Evolutionary conservation across 2,888 invertebrate species (phyloP).

Genomic region (Mesochorus sp.): DNA sequence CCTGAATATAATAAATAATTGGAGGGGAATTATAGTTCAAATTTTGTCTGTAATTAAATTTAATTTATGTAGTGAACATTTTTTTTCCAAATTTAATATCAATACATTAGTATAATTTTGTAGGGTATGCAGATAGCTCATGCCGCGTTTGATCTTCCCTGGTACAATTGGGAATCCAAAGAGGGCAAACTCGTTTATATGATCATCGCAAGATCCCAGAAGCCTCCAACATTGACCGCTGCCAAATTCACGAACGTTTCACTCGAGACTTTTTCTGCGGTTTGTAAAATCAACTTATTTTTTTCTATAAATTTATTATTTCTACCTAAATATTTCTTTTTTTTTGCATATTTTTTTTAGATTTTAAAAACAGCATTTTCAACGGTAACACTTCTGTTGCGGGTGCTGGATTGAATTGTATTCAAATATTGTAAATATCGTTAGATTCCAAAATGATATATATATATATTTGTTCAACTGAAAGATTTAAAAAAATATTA

Average conservation of each 20-base stretch:
- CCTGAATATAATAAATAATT: too few relatives aligned
- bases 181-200: slow-evolving; percentile 33
- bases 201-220: slow-evolving; percentile 36
- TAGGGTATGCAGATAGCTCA: slow-evolving; percentile 43
- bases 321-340: neutral
- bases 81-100: too few relatives aligned
- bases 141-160: slow-evolving; percentile 49
- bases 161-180: slow-evolving; percentile 43
- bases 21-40: too few relatives aligned
- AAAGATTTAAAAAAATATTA: too few relatives aligned
- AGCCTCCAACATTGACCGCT: slow-evolving; percentile 36
- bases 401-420: neutral
- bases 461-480: too few relatives aligned
- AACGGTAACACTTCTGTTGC: slow-evolving; percentile 1
- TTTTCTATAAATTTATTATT: neutral
- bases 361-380: neutral
- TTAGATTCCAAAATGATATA: too few relatives aligned
- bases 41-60: too few relatives aligned
- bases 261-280: slow-evolving; percentile 51
- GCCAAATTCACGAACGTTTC: slow-evolving; percentile 40
- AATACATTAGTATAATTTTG: neutral
- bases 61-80: too few relatives aligned
- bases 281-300: slow-evolving; percentile 12
- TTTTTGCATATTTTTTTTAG: neutral
- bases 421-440: neutral